Percentiles rank a stretch among this genome's conserved stretches.
Conservation (phyloP, 2,113 vertebrate species). For the Rhinogobius similis region DNA sequence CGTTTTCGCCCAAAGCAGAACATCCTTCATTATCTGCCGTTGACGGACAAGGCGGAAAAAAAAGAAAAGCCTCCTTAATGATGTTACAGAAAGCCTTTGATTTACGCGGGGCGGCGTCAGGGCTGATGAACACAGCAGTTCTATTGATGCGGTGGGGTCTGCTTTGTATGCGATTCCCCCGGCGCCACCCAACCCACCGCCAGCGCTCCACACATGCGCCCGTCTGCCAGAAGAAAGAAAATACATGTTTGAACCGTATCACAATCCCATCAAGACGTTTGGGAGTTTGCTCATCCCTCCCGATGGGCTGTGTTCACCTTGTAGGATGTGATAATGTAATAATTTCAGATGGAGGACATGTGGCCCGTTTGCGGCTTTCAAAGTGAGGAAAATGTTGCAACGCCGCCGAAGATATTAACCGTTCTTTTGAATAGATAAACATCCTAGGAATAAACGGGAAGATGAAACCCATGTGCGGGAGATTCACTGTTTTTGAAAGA, state of each 20-base stretch:
- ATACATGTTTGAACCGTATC: slow-evolving; percentile 35
- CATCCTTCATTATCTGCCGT: neutral
- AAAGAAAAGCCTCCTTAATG: slow-evolving; percentile 28
- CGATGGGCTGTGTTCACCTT: too few species aligned
- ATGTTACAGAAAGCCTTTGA: slow-evolving; percentile 46
- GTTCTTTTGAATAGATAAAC: too few species aligned
- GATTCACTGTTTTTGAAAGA: too few species aligned
- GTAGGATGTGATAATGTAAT: too few species aligned
- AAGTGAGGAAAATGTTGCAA: too few species aligned
- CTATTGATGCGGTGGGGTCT: slow-evolving; percentile 66
- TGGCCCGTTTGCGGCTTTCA: too few species aligned
- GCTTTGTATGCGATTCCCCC: slow-evolving; percentile 58
- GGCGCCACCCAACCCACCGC: slow-evolving; percentile 18
- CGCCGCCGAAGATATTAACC: too few species aligned
- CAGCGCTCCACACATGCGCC: slow-evolving; percentile 16
- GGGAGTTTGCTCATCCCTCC: slow-evolving; percentile 11
- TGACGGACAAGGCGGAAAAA: slow-evolving; percentile 17
- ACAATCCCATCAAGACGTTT: slow-evolving; percentile 44
- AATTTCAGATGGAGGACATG: slow-evolving; percentile 2
- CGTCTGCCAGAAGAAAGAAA: slow-evolving; percentile 11
- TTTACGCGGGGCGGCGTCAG: slow-evolving; percentile 55
- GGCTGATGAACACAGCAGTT: slow-evolving; percentile 71
- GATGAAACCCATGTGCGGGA: too few species aligned
- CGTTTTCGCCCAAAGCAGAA: neutral
- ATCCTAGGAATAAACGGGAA: too few species aligned